Base-by-base conservation (phyloP, 1,140 invertebrate genomes). In the Caenorhabditis remanei region DNA sequence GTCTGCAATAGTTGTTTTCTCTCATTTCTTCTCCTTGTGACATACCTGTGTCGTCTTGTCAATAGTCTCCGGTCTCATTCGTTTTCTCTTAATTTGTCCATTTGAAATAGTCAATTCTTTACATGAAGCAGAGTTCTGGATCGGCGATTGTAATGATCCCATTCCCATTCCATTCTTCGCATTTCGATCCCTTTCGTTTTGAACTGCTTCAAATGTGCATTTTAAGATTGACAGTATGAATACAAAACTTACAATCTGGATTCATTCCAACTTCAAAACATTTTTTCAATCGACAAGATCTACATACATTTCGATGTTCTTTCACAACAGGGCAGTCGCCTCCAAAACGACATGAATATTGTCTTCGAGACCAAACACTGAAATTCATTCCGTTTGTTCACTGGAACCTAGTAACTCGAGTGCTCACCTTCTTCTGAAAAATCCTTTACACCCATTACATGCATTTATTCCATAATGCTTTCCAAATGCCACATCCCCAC, bases 391-490 rank as follows among this genome's bases (percentile, higher is more conserved):
- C 4, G 50, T 2, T 24, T 13, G 32, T 85, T 87, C 4, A 41
- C 19, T 21, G 6, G 40, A 13, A 3, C 6, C 6, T 32, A 85
- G 24, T 53, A 11, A 63, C 6, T 55, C 9, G 9, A 56, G 40
- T 14, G 1, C 56, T 41, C 11, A 88, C 87, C 87, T 88, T 83
- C 88, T 50, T 83, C 88, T 53, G 94, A 99, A 99, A 94, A 99
- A 99, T 6, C 97, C 98, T 79, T 96, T 97, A 94, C 98, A 99
- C 0, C 98, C 98, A 91, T 99, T 99, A 93, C 98, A 99, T 1
- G 97, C 97, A n/a, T 99, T 94, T 88, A 99, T 99, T 0, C 98
- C 98, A 93, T 99, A 99, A 93, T 99, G 97, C 92, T 99, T 99
- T 0, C 98, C 98, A 7, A 96, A 97, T 84, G 96, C 97, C 1